A percentile compares a stretch with the other conserved stretches of the same genome.
Conservation (phyloP, 2,797 vertebrate species). For the Crenichthys baileyi region DNA sequence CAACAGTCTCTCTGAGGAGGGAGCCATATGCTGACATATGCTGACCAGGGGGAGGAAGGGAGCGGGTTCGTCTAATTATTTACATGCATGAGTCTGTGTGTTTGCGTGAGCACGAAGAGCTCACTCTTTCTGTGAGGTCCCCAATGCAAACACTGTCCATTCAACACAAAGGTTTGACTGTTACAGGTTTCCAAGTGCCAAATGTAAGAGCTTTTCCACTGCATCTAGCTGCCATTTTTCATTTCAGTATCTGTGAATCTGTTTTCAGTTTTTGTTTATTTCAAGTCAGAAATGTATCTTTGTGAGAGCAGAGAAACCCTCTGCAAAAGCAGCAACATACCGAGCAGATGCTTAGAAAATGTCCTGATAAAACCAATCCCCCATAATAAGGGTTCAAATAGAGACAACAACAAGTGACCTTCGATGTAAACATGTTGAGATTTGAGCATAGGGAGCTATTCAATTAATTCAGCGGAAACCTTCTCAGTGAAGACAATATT, state of each 20-base stretch:
- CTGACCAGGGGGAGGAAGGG: conserved; percentile 38
- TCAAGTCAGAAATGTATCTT: conserved; percentile 14
- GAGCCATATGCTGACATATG: conserved; percentile 73
- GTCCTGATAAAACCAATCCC: conserved; percentile 26
- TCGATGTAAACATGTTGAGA: conserved; percentile 23
- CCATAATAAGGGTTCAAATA: conserved; percentile 33
- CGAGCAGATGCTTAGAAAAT: conserved; percentile 26
- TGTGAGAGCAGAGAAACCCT: conserved; percentile 9
- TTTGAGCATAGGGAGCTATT: conserved; percentile 18
- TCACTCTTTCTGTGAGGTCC: conserved; percentile 20
- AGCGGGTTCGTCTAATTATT: conserved; percentile 47
- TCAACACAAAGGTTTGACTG: conserved; percentile 42
- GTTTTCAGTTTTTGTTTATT: neutral
- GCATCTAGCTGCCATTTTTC: neutral
- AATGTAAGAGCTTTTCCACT: conserved; percentile 15
- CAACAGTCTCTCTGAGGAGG: conserved; percentile 59
- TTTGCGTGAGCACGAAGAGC: conserved; percentile 30
- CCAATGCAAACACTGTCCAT: conserved; percentile 30
- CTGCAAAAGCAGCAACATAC: conserved; percentile 5
- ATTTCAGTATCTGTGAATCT: neutral
- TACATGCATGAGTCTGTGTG: conserved; percentile 27
- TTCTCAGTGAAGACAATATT: neutral
- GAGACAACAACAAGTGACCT: conserved; percentile 30
- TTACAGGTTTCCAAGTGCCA: conserved; percentile 15
- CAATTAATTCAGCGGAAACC: conserved; percentile 4